Evolutionary conservation across 1,140 invertebrate species (phyloP).

Genomic region (Aphis gossypii): DNA sequence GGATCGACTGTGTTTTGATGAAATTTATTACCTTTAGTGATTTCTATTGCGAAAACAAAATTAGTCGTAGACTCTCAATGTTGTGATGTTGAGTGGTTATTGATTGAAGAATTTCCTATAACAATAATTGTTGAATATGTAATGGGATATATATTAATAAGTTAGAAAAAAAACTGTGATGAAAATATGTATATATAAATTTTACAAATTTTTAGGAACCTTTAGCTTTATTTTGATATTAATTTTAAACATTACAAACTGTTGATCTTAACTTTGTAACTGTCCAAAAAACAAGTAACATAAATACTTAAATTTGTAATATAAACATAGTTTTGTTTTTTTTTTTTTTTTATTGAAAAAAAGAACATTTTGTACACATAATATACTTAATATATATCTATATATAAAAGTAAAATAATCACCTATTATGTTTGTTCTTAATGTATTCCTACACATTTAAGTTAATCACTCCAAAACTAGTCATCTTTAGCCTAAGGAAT

Average conservation of each 20-base stretch:
- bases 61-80: background rate
- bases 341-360: slow-evolving; percentile 12
- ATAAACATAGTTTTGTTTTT: background rate
- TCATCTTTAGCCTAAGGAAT: background rate
- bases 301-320: slow-evolving; percentile 14
- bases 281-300: background rate
- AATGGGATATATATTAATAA: background rate
- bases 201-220: background rate
- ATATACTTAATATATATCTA: background rate
- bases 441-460: background rate
- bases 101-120: background rate
- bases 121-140: background rate
- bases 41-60: background rate
- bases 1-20: slow-evolving; percentile 41
- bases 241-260: background rate
- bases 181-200: slow-evolving; percentile 6
- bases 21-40: background rate
- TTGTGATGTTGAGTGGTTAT: slow-evolving; percentile 6
- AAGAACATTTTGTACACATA: background rate
- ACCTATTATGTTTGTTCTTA: background rate
- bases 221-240: slow-evolving; percentile 26
- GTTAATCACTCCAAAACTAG: background rate
- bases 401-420: background rate
- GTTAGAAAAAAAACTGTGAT: slow-evolving; percentile 35
- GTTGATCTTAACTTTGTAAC: background rate